These are phyloP conservation scores for Eupleurogrammus muticus DNA, from an alignment of 2,797 vertebrate genomes.

Conservation along the genomic window DNA sequence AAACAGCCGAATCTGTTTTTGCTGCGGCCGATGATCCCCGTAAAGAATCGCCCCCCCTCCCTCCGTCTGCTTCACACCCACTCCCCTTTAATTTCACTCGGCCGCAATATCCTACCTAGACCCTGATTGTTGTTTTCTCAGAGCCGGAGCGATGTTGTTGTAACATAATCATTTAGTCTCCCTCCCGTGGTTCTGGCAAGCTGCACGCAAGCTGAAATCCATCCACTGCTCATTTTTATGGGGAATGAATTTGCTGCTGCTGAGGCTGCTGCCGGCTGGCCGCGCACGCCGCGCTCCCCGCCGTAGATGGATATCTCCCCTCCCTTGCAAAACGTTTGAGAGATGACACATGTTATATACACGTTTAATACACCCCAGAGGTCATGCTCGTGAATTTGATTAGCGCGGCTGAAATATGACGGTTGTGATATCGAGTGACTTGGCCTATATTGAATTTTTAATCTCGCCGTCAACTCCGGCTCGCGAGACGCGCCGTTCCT, in stretches of 20 bases:
- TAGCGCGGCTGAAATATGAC: constrained; percentile 64
- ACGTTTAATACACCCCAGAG: constrained; percentile 68
- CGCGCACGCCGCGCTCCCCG: constrained; percentile 50
- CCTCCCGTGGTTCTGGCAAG: constrained; percentile 71
- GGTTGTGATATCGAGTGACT: constrained; percentile 62
- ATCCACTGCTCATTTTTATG: constrained; percentile 74
- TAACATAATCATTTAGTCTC: constrained; percentile 82
- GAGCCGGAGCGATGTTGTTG: constrained; percentile 64
- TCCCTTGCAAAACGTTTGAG: constrained; percentile 46
- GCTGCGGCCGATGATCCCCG: constrained; percentile 46
- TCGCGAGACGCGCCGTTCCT: constrained; percentile 33
- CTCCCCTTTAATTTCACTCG: constrained; percentile 69
- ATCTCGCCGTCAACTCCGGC: constrained; percentile 41
- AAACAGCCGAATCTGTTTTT: constrained; percentile 17
- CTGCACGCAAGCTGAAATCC: constrained; percentile 66
- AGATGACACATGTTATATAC: constrained; percentile 66
- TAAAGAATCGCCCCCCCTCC: constrained; percentile 53
- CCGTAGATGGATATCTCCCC: constrained; percentile 61
- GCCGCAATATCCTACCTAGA: constrained; percentile 62
- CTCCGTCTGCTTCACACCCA: constrained; percentile 56
- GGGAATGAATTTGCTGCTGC: constrained; percentile 61
- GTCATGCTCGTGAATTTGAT: constrained; percentile 71
- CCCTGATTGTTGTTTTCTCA: constrained; percentile 71
- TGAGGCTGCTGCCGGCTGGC: constrained; percentile 54
- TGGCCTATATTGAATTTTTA: constrained; percentile 65